phyloP scores from a whole-genome alignment of 2,797 vertebrate species.

The Muraenolepis orangiensis region DNA sequence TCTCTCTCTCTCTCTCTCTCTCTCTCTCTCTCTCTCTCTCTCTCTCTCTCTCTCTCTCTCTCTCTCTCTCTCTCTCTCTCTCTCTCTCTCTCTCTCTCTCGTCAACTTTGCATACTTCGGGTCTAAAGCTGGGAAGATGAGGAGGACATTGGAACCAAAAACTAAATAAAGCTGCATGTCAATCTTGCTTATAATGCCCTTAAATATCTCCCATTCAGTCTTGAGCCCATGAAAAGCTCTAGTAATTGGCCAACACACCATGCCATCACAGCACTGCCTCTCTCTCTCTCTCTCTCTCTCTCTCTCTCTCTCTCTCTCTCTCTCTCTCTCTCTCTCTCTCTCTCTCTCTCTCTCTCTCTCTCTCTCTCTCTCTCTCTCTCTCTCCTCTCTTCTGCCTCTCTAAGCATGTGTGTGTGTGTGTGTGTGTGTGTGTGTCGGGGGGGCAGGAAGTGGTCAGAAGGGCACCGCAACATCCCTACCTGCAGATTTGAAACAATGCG shows the following conservation, averaged over 20 bases:
- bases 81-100: neutral
- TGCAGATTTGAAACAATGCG: neutral
- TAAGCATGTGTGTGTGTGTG: constrained; percentile 5
- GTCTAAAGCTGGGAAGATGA: constrained; percentile 27
- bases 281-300: no score
- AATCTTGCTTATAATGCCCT: constrained; percentile 69
- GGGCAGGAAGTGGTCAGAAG: neutral
- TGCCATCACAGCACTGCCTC: neutral
- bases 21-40: no score
- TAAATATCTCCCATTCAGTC: constrained; percentile 44
- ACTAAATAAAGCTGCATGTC: constrained; percentile 61
- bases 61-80: no score
- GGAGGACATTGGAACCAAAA: constrained; percentile 30
- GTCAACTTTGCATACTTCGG: constrained; percentile 23
- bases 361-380: neutral
- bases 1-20: neutral
- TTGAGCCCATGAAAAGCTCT: constrained; percentile 38
- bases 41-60: no score
- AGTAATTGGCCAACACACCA: constrained; percentile 45
- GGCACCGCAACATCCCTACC: no score
- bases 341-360: no score
- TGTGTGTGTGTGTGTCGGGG: no score
- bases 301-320: neutral
- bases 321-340: no score
- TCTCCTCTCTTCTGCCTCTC: no score